phyloP scores from a whole-genome alignment of 2,113 vertebrate genomes.

The Cephalopholis sonnerati region DNA sequence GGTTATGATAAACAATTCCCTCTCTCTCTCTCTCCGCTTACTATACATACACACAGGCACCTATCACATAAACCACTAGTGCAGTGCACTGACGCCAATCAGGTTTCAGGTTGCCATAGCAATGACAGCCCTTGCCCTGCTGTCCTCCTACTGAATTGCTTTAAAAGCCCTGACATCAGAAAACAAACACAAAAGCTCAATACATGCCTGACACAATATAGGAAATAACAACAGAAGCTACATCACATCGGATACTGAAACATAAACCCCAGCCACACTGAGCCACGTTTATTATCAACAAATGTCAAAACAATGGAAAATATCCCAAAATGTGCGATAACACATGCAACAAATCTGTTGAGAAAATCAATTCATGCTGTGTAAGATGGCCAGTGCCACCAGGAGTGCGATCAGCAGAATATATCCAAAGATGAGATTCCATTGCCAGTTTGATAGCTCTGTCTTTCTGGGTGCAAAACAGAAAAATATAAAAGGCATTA shows the following conservation, averaged over 20 bases:
- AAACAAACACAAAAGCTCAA: constrained; percentile 31
- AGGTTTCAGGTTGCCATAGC: constrained; percentile 68
- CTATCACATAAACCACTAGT: background rate
- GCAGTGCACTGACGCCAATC: constrained; percentile 33
- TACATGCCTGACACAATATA: background rate
- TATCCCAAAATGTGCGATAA: background rate
- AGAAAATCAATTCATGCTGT: background rate
- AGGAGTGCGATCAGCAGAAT: background rate
- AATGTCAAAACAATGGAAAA: background rate
- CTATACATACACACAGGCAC: constrained; percentile 8
- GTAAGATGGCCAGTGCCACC: too few relatives aligned
- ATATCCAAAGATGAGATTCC: background rate
- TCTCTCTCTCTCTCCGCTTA: background rate
- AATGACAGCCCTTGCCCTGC: constrained; percentile 45
- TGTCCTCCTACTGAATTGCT: constrained; percentile 44
- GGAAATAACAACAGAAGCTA: background rate
- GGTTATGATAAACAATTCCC: background rate
- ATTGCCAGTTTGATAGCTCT: background rate
- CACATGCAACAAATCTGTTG: background rate
- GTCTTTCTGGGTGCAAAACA: background rate
- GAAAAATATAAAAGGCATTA: background rate
- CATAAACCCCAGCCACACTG: background rate
- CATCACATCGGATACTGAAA: background rate
- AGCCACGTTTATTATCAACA: background rate
- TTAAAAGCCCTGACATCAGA: constrained; percentile 44